Conservation (phyloP, 2,888 invertebrate species). For the Ganaspis brasiliensis region DNA sequence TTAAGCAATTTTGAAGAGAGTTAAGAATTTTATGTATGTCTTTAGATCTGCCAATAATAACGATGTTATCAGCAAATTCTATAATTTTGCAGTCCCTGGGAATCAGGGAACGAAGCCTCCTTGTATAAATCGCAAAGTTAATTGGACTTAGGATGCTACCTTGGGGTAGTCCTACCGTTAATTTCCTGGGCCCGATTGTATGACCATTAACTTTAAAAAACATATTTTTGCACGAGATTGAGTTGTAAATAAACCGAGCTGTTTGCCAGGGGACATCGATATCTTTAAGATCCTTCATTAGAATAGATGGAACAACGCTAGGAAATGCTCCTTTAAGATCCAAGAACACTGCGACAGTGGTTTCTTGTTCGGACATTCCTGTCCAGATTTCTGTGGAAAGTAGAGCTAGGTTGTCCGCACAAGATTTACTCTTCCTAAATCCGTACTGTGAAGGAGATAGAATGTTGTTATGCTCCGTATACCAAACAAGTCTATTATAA, state of each 20-base stretch:
- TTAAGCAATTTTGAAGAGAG: background rate
- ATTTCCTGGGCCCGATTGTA: background rate
- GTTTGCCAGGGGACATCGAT: background rate
- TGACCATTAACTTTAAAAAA: background rate
- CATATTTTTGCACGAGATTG: background rate
- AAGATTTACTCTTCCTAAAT: background rate
- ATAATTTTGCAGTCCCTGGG: background rate
- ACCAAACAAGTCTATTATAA: slow-evolving; percentile 46
- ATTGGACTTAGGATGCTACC: slow-evolving; percentile 47
- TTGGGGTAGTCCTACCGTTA: slow-evolving; percentile 49
- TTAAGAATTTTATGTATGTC: background rate
- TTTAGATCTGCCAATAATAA: background rate
- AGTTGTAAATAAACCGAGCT: background rate
- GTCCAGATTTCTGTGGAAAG: background rate
- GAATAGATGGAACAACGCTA: background rate
- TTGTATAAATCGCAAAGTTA: slow-evolving; percentile 50
- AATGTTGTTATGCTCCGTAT: slow-evolving; percentile 13
- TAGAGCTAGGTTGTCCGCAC: background rate
- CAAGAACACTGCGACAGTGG: background rate
- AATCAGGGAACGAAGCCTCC: slow-evolving; percentile 26
- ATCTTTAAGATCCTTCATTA: background rate
- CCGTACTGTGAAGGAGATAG: background rate
- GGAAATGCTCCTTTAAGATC: background rate
- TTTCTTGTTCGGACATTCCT: background rate
- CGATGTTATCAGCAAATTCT: background rate